phyloP scores from a whole-genome alignment of 64 coral and sea anemone species.

The Dendronephthya gigantea region DNA sequence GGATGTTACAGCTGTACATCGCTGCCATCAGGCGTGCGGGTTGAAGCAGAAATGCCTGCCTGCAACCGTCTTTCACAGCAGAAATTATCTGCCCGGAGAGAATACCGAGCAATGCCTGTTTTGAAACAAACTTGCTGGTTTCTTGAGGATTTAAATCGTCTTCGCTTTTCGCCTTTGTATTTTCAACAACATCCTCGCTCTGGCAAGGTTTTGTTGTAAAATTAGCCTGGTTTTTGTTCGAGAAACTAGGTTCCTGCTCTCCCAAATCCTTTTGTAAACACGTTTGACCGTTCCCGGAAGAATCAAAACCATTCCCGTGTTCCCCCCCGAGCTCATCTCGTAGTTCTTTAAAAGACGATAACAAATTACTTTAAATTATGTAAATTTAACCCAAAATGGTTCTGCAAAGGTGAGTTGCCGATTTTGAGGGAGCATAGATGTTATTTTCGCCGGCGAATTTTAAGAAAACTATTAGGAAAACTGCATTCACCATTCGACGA shows the following conservation, averaged over 20 bases:
- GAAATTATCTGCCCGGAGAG: slow-evolving; percentile 95
- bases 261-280: neutral
- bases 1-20: slow-evolving; percentile 96
- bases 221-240: neutral
- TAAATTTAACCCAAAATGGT: too few species aligned
- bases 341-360: too few species aligned
- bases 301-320: too few species aligned
- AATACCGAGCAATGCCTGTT: slow-evolving; percentile 36
- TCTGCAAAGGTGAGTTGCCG: too few species aligned
- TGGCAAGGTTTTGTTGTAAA: neutral
- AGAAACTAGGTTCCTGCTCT: neutral
- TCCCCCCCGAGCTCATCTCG: too few species aligned
- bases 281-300: neutral
- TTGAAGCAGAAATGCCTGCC: slow-evolving; percentile 70
- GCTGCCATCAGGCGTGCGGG: slow-evolving; percentile 87
- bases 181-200: neutral
- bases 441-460: too few species aligned
- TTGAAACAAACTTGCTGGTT: neutral
- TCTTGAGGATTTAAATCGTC: neutral
- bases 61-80: slow-evolving; percentile 90
- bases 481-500: too few species aligned
- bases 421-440: too few species aligned
- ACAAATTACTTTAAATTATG: too few species aligned
- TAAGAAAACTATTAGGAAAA: too few species aligned
- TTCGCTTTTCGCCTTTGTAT: neutral